Conservation (phyloP, 2,113 vertebrate species). For the Corythornis cristatus region DNA sequence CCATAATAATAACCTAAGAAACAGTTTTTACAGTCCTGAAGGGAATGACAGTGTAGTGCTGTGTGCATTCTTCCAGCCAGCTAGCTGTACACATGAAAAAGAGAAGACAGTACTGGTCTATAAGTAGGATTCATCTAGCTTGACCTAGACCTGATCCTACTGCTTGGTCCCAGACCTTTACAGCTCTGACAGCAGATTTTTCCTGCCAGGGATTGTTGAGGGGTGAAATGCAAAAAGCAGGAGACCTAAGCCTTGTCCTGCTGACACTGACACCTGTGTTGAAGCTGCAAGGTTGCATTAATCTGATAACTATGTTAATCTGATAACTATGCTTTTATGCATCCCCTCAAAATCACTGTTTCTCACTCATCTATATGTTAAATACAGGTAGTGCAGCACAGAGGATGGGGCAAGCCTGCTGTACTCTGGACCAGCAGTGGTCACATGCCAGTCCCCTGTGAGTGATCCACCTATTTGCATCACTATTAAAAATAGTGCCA, state of each 20-base stretch:
- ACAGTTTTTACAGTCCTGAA: not conserved
- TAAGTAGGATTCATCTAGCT: not conserved
- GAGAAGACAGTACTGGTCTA: not conserved
- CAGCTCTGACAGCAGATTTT: not conserved
- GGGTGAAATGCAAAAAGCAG: not conserved
- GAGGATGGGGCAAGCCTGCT: not conserved
- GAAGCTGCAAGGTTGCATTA: not conserved
- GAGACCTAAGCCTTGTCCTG: not conserved
- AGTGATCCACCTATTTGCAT: not conserved
- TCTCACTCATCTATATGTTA: not conserved
- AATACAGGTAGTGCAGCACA: rapidly evolving
- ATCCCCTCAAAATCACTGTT: not conserved
- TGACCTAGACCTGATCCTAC: not conserved
- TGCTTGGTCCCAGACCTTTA: not conserved
- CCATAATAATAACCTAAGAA: not conserved
- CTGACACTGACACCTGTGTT: not conserved
- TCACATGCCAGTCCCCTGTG: not conserved
- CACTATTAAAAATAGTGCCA: not conserved
- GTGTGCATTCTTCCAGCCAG: not conserved
- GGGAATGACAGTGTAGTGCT: not conserved
- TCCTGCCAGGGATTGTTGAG: not conserved
- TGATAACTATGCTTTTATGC: not conserved
- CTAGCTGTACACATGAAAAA: not conserved
- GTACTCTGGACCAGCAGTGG: not conserved
- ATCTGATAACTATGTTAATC: not conserved